phyloP scores from a whole-genome alignment of 2,113 vertebrate species.

The Pterocles burchelli region DNA sequence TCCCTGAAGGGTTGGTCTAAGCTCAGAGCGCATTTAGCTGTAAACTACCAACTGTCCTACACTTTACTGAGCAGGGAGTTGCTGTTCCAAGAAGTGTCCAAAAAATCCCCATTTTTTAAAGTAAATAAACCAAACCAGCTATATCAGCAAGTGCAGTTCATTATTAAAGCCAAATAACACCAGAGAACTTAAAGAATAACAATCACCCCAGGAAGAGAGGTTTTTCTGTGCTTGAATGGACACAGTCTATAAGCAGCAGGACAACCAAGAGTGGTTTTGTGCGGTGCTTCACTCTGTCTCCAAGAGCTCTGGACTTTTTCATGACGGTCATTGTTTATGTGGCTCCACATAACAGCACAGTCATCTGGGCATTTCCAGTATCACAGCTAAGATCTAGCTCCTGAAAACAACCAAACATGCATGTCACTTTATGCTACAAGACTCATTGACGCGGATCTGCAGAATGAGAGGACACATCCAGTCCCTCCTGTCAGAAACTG shows the following conservation, averaged over 20 bases:
- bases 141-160: background rate
- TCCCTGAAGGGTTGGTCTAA: background rate
- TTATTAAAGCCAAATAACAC: constrained; percentile 14
- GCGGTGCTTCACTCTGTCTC: background rate
- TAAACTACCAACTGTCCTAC: background rate
- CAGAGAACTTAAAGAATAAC: constrained; percentile 22
- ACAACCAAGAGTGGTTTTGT: background rate
- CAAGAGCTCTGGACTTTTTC: background rate
- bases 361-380: background rate
- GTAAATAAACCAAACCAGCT: background rate
- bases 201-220: background rate
- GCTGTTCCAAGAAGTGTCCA: background rate
- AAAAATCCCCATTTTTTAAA: background rate
- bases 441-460: background rate
- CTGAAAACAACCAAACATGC: background rate
- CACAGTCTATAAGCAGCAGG: background rate
- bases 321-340: background rate
- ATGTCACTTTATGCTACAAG: background rate
- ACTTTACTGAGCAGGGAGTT: background rate
- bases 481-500: background rate
- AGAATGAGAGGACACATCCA: background rate
- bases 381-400: background rate
- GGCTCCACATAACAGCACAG: background rate
- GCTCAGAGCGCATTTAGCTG: background rate
- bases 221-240: background rate